Evolutionary conservation across 30 jellyfish, hydroid and myxozoan species (phyloP).

Genomic region (Rhopilema esculentum): DNA sequence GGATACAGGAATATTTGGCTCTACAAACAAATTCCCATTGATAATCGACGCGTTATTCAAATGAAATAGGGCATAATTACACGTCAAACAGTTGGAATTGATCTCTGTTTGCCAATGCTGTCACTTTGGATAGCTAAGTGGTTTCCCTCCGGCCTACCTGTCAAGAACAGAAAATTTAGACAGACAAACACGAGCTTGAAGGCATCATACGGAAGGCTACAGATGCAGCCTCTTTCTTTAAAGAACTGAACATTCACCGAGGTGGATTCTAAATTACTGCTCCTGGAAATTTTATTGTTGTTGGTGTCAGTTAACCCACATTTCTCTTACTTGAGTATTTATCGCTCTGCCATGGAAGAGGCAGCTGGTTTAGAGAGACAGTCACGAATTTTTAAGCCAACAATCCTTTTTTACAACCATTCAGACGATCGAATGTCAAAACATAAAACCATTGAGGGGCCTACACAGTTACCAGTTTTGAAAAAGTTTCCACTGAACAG

Average conservation of each 20-base stretch:
- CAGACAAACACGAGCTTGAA: neutral
- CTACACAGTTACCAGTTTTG: neutral
- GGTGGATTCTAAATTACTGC: neutral
- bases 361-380: neutral
- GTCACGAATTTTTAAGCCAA: slow-evolving; percentile 26
- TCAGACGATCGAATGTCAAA: neutral
- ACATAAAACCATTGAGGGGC: neutral
- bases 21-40: neutral
- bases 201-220: neutral
- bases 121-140: neutral
- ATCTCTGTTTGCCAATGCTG: neutral
- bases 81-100: neutral
- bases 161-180: neutral
- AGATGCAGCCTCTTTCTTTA: too few species aligned
- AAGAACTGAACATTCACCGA: neutral
- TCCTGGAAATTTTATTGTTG: neutral
- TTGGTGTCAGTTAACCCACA: neutral
- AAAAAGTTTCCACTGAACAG: neutral
- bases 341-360: neutral
- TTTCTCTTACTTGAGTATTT: neutral
- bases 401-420: neutral
- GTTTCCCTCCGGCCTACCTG: neutral
- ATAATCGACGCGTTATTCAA: neutral
- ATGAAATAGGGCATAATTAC: neutral
- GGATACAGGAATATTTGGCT: neutral